These are phyloP conservation scores for Mimas tiliae DNA, from an alignment of 2,888 invertebrate genomes.

Conservation along the genomic window DNA sequence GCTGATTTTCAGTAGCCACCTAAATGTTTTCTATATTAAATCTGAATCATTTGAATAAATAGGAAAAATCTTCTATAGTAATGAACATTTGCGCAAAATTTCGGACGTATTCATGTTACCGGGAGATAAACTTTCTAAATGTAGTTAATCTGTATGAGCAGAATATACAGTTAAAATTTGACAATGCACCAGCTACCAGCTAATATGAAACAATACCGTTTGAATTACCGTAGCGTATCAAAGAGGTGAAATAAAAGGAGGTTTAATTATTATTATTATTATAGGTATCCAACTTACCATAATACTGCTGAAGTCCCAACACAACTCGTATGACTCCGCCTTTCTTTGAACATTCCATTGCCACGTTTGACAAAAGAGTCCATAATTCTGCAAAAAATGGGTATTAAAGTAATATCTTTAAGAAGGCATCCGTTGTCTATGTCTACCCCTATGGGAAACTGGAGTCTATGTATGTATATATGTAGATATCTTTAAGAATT, in stretches of 20 bases:
- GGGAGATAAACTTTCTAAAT: constrained; percentile 34
- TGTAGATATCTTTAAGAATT: too few species aligned
- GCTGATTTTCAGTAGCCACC: too few species aligned
- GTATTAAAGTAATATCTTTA: too few species aligned
- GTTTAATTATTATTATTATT: too few species aligned
- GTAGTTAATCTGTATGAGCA: constrained; percentile 36
- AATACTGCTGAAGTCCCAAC: background rate
- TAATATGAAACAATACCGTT: constrained; percentile 37
- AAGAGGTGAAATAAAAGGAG: constrained; percentile 29
- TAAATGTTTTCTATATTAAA: too few species aligned
- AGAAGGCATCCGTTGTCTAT: background rate
- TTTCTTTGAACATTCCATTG: background rate
- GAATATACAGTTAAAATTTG: constrained; percentile 34
- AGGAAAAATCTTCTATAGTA: background rate
- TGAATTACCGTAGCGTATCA: constrained; percentile 37
- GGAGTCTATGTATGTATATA: too few species aligned
- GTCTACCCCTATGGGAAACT: background rate
- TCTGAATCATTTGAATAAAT: too few species aligned
- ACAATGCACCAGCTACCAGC: constrained; percentile 30
- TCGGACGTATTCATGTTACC: constrained; percentile 36
- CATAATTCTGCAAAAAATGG: background rate
- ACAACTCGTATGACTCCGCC: background rate
- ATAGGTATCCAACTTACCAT: background rate
- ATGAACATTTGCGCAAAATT: constrained; percentile 37
- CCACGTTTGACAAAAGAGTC: background rate